Base-by-base conservation (phyloP, 2,113 vertebrate genomes). In the Paraplagusia blochii region DNA sequence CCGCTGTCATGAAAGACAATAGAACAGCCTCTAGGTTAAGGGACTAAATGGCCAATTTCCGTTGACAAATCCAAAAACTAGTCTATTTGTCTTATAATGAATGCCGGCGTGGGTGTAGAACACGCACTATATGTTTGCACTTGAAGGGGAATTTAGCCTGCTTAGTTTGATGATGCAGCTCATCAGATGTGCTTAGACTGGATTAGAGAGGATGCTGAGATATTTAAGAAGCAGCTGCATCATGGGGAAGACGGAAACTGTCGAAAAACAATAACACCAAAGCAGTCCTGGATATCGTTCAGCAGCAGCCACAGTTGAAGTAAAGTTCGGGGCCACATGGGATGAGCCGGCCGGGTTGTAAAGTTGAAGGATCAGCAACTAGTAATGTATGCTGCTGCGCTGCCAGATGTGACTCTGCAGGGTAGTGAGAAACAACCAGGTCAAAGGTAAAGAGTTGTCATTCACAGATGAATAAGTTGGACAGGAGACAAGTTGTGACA, bases 21-120 rank as follows among this genome's bases (percentile, higher is more conserved):
- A 74, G 44, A 63, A 65, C 51, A 33, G 47, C 51, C 66, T 72
- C 40, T 76, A 35, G 57, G 69, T 56, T 53, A 59, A 63, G 47
- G 15, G 44, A 10, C 38, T 54, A 53, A 44, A 33, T 12, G 44
- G 9, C 18, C 14, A 47, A 43, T 17, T 43, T 53, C 48, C 57
- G 79, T 43, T 71, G 63, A 69, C 64, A 66, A 59, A 66, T 53
- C 36, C 36, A 22, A 42, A 62, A 49, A 12, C 39, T 16, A 46
- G 42, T 36, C 35, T 33, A 46, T 59, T 48, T 53, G 35, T 15
- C 47, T 52, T 29, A 34, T 62, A 69, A 70, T 70, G 65, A 80
- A 64, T 54, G 52, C 61, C 38, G 40, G 16, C 15, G 60, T 60
- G 48, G 51, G 39, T 50, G 69, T 55, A 45, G 14, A 47, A 49